Evolutionary conservation across 1,140 invertebrate genomes (phyloP).

Genomic region (Drosophila tristis): DNA sequence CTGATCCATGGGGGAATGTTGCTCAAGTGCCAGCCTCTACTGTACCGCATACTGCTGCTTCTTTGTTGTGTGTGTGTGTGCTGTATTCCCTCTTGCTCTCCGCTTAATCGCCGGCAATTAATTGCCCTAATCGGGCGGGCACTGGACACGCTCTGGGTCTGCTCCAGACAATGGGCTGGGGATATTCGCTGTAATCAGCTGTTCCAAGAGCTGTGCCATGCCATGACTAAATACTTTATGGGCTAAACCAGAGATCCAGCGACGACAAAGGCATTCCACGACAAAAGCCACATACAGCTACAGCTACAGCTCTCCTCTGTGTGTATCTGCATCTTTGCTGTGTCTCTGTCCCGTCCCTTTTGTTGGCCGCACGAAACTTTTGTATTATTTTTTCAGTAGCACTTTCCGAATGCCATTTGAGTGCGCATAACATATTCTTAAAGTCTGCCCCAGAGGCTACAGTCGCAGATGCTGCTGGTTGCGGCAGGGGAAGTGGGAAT

Average conservation of each 20-base stretch:
- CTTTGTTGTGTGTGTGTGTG: no score
- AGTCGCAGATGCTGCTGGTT: conserved; percentile 14
- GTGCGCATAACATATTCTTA: conserved; percentile 81
- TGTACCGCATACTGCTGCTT: no score
- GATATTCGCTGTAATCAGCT: conserved; percentile 66
- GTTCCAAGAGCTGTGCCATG: conserved; percentile 46
- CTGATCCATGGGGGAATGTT: no score
- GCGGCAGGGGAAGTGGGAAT: conserved; percentile 11
- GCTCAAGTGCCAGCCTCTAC: no score
- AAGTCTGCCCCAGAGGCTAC: conserved; percentile 43
- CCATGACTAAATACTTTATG: conserved; percentile 53
- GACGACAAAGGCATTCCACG: conserved; percentile 24
- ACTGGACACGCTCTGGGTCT: conserved; percentile 35
- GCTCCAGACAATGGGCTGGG: conserved; percentile 27
- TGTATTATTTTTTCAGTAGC: conserved; percentile 80
- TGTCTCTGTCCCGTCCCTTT: conserved; percentile 30
- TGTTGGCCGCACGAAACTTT: conserved; percentile 72
- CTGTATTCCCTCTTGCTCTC: conserved; percentile 5
- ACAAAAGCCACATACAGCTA: conserved; percentile 2
- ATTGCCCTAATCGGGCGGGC: conserved; percentile 71
- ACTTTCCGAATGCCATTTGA: conserved; percentile 81
- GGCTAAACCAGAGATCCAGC: conserved; percentile 28
- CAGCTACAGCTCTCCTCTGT: conserved; percentile 8
- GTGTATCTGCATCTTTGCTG: conserved; percentile 1
- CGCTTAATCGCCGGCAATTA: conserved; percentile 62